Evolutionary conservation across 2,888 invertebrate species (phyloP).

Genomic region (Scotopteryx bipunctaria): DNA sequence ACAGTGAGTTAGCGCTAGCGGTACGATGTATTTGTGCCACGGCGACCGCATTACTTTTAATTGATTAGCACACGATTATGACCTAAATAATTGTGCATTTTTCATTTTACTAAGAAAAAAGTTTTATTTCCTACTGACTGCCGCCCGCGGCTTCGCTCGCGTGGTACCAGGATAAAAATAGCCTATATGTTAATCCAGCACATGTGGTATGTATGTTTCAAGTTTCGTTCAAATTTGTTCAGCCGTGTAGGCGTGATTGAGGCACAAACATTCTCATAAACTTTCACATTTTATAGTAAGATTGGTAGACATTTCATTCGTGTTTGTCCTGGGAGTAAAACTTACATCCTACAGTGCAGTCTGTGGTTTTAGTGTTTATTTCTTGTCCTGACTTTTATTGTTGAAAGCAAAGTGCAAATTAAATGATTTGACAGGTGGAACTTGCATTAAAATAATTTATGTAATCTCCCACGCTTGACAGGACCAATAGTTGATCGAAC

Average conservation of each 20-base stretch:
- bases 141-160: too few species aligned
- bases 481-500: not conserved
- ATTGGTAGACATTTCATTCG: too few species aligned
- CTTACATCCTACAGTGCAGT: too few species aligned
- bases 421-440: not conserved
- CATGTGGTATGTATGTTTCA: too few species aligned
- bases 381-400: not conserved
- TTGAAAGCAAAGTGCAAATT: not conserved
- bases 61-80: conserved; percentile 5
- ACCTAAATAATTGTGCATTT: conserved; percentile 9
- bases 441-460: conserved; percentile 1
- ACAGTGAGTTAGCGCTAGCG: not conserved
- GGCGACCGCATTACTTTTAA: conserved; percentile 1
- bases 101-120: not conserved
- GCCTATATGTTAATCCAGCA: too few species aligned
- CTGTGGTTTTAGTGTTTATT: not conserved
- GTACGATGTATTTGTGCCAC: conserved; percentile 10
- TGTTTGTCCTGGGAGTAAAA: too few species aligned
- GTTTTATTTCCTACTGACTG: too few species aligned
- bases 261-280: too few species aligned
- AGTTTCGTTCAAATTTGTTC: too few species aligned
- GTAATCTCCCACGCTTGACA: conserved; percentile 11
- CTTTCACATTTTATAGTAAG: too few species aligned
- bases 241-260: too few species aligned
- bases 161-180: too few species aligned